Percentiles rank a stretch among this genome's conserved stretches.
Conservation (phyloP, 1,140 invertebrate genomes). For the Hesperophylax magnus region DNA sequence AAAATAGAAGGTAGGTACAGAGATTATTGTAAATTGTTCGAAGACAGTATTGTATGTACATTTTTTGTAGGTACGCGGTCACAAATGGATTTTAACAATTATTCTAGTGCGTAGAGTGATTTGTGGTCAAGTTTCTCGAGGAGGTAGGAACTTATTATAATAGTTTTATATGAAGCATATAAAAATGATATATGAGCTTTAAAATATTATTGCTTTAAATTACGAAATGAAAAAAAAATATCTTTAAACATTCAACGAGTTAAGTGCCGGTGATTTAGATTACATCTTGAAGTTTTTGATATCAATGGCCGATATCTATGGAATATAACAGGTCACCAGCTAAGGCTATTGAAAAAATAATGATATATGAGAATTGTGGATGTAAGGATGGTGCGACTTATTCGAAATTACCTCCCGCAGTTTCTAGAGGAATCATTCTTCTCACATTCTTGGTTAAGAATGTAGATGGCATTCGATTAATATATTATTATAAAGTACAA, state of each 20-base stretch:
- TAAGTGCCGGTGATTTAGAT: conserved; percentile 19
- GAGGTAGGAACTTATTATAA: no score
- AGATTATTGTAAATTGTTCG: no score
- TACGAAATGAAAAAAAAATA: conserved; percentile 5
- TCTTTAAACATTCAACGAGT: not conserved
- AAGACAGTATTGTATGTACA: no score
- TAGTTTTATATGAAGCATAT: no score
- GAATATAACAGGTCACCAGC: conserved; percentile 13
- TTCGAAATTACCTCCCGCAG: conserved; percentile 54
- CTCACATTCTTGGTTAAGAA: conserved; percentile 18
- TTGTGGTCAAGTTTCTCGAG: no score
- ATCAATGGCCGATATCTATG: not conserved
- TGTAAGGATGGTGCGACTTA: conserved; percentile 53
- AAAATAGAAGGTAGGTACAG: no score
- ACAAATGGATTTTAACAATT: no score
- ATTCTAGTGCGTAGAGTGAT: no score
- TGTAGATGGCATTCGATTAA: conserved; percentile 23
- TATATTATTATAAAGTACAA: not conserved
- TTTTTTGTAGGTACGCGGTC: no score
- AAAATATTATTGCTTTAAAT: not conserved
- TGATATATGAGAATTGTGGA: conserved; percentile 54
- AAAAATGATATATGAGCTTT: no score
- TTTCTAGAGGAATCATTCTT: conserved; percentile 29
- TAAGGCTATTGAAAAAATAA: conserved; percentile 53
- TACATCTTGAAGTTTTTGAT: conserved; percentile 16